These are phyloP conservation scores for Limnephilus auricula DNA, from an alignment of 2,888 invertebrate genomes.

Conservation along the genomic window DNA sequence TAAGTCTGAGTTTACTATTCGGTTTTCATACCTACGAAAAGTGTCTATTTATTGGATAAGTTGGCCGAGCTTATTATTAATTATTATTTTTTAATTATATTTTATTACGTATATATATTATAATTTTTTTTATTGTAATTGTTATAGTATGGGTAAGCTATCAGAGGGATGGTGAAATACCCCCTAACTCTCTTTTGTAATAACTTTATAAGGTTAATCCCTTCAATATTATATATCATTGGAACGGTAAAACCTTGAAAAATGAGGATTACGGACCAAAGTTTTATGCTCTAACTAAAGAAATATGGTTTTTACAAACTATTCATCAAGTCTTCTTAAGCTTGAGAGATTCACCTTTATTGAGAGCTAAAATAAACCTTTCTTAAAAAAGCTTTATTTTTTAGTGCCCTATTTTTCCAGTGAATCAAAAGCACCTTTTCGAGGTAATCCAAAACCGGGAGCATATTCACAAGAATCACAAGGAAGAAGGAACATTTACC, in stretches of 20 bases:
- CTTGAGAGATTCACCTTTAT: not conserved
- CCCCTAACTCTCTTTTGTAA: no score
- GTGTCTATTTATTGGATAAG: no score
- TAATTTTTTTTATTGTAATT: no score
- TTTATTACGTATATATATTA: no score
- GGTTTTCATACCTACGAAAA: no score
- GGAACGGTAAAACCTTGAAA: not conserved
- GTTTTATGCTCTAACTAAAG: not conserved
- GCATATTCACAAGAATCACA: not conserved
- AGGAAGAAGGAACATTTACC: slow-evolving; percentile 15
- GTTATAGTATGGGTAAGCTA: no score
- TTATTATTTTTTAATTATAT: no score
- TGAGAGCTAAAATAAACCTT: not conserved
- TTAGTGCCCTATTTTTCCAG: not conserved
- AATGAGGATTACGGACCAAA: not conserved
- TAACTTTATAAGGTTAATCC: no score
- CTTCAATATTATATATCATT: no score
- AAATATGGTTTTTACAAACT: not conserved
- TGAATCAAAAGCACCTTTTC: not conserved
- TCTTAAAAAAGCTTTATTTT: not conserved
- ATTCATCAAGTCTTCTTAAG: not conserved
- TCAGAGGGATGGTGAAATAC: no score
- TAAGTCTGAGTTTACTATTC: no score
- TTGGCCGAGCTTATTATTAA: no score
- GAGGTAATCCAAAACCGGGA: not conserved